Base-by-base conservation (phyloP, 2,797 vertebrate genomes). In the Jordanella pulchra region DNA sequence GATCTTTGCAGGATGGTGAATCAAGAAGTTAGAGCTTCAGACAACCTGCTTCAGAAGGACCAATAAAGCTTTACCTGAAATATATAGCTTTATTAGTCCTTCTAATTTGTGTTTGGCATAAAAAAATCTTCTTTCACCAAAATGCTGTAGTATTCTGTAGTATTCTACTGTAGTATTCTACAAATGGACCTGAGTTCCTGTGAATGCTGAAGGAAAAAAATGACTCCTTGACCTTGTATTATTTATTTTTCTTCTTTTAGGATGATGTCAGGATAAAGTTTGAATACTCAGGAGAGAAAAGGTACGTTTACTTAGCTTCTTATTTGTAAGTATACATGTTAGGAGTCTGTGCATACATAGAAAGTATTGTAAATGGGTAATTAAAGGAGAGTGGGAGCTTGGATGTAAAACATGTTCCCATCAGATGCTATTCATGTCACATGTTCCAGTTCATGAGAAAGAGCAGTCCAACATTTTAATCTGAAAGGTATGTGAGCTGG, bases 221-320 rank as follows among this genome's bases (percentile, higher is more conserved):
- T 10, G 25, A 14, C 3, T 3, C 39, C 28, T 54, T 82, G 60
- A 86, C 60, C 56, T 67, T 21, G 3, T 23, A 42, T 6, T 27
- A 30, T 71, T 18, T 84, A 39, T 45, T 61, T 45, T 6, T 78
- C 81, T 65, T 82, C 50, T 76, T 7, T 78, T 81, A 93, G 90
- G 97, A 95, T 39, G 97, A 96, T 71, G 93, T 96, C 85, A 93
- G 93, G 87, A 93, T 96, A 56, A 96, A 95, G 83, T 96, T 99
- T 94, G 98, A 99, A 87, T 94, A 97, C 87, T 96, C 95, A 0
- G 97, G 97, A 75, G 98, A 99, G 89, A 95, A 96, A 79, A 93
- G 98, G 98, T 99, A 79, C 91, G 89, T 89, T 68, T 58, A 14
- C 25, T 21, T 47, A 60, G 12, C 3, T n/a, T 1, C 50, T 75